Evolutionary conservation across 1,140 invertebrate genomes (phyloP).

Genomic region (Dinoponera quadriceps): DNA sequence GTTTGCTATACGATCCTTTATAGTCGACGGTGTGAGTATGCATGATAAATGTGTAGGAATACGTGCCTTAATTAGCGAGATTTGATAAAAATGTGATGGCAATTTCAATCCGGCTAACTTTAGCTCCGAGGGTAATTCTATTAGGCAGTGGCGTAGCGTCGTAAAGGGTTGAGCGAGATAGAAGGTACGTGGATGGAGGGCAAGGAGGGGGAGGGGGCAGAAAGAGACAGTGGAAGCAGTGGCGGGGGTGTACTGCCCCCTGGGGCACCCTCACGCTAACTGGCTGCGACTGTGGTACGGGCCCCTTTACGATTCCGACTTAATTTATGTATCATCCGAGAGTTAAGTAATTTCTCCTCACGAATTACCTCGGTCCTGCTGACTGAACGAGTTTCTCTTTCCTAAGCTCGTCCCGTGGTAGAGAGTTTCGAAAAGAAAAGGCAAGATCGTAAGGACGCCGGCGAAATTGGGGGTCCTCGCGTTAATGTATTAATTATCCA

Average conservation of each 20-base stretch:
- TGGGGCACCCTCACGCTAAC: slow-evolving; percentile 86
- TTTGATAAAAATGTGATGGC: slow-evolving; percentile 83
- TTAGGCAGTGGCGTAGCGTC: slow-evolving; percentile 82
- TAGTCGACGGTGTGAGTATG: too few species aligned
- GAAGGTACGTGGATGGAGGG: slow-evolving; percentile 59
- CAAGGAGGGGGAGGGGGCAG: slow-evolving; percentile 40
- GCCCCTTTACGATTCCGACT: slow-evolving; percentile 85
- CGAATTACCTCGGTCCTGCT: slow-evolving; percentile 81
- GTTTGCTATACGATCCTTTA: too few species aligned
- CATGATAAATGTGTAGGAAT: too few species aligned
- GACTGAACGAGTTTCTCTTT: slow-evolving; percentile 73
- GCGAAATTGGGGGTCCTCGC: slow-evolving; percentile 5
- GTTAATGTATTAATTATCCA: slow-evolving; percentile 31
- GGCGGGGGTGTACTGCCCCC: slow-evolving; percentile 83
- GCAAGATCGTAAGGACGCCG: neutral
- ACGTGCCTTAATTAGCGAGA: slow-evolving; percentile 80
- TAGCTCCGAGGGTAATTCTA: slow-evolving; percentile 84
- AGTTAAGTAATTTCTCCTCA: slow-evolving; percentile 86
- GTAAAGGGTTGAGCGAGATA: slow-evolving; percentile 83
- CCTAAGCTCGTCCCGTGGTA: neutral
- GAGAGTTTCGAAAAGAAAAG: slow-evolving; percentile 18
- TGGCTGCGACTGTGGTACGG: slow-evolving; percentile 83
- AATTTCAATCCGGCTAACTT: slow-evolving; percentile 85
- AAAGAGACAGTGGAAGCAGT: slow-evolving; percentile 72
- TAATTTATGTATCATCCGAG: slow-evolving; percentile 87